Conservation (phyloP, 2,113 vertebrate species). For the Gallinago undulata region DNA sequence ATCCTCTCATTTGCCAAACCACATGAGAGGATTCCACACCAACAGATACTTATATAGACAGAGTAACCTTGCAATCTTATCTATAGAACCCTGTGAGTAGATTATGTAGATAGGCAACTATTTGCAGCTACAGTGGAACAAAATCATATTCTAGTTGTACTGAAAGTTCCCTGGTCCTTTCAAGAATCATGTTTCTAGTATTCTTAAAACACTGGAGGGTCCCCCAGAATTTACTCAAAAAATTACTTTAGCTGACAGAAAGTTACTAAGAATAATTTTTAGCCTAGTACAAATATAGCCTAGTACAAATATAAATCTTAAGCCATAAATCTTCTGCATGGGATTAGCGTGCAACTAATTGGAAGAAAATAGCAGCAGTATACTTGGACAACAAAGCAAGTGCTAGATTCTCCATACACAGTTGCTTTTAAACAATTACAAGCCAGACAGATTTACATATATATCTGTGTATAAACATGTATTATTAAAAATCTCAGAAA, state of each 20-base stretch:
- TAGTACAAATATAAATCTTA: neutral
- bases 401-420: neutral
- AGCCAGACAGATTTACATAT: neutral
- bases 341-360: slow-evolving; percentile 24
- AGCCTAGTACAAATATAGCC: neutral
- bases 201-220: neutral
- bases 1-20: neutral
- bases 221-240: neutral
- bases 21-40: neutral
- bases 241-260: neutral
- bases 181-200: neutral
- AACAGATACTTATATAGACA: neutral
- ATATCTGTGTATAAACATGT: neutral
- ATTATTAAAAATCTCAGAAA: neutral
- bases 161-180: neutral
- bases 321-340: neutral
- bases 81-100: neutral
- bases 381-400: neutral
- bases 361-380: neutral
- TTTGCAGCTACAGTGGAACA: neutral
- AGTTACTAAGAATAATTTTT: neutral
- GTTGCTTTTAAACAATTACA: neutral
- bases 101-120: neutral
- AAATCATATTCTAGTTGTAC: neutral
- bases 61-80: neutral